Conservation (phyloP, 2,888 invertebrate species). For the Horisme vitalbata region DNA sequence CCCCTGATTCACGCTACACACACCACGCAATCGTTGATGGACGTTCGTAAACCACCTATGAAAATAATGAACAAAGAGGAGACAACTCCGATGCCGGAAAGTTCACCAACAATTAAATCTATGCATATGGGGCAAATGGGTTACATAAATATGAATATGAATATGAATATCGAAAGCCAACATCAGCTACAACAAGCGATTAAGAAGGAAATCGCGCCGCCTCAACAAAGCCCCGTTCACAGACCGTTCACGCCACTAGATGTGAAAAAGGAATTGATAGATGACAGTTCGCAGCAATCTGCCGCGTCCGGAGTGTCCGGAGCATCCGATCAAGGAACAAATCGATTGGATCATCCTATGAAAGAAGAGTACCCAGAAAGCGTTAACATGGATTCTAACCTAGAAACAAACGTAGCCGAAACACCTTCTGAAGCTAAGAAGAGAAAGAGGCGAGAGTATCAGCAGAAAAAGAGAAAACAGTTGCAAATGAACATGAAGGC, state of each 20-base stretch:
- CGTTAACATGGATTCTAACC: slow-evolving; percentile 66
- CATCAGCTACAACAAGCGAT: slow-evolving; percentile 67
- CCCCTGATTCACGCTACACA: slow-evolving; percentile 58
- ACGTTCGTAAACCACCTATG: slow-evolving; percentile 69
- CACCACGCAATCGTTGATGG: slow-evolving; percentile 76
- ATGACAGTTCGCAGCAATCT: slow-evolving; percentile 86
- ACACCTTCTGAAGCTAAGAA: slow-evolving; percentile 84
- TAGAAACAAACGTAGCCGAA: slow-evolving; percentile 69
- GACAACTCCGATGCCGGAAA: slow-evolving; percentile 66
- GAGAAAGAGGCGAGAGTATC: slow-evolving; percentile 89
- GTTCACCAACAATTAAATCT: slow-evolving; percentile 69
- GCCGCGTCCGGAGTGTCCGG: slow-evolving; percentile 81
- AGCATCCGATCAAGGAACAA: slow-evolving; percentile 79
- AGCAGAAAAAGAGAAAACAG: slow-evolving; percentile 91
- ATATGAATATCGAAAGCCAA: slow-evolving; percentile 52
- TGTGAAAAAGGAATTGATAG: slow-evolving; percentile 88
- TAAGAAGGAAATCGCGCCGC: slow-evolving; percentile 80
- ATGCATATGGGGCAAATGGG: slow-evolving; percentile 67
- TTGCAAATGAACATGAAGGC: slow-evolving; percentile 88
- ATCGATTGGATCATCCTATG: slow-evolving; percentile 77
- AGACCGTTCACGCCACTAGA: slow-evolving; percentile 84
- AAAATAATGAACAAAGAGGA: slow-evolving; percentile 73
- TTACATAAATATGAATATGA: slow-evolving; percentile 24
- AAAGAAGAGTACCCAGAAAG: slow-evolving; percentile 84
- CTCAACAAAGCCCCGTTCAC: slow-evolving; percentile 78